Evolutionary conservation across 2,888 invertebrate genomes (phyloP).

Genomic region (Lydus trimaculatus): DNA sequence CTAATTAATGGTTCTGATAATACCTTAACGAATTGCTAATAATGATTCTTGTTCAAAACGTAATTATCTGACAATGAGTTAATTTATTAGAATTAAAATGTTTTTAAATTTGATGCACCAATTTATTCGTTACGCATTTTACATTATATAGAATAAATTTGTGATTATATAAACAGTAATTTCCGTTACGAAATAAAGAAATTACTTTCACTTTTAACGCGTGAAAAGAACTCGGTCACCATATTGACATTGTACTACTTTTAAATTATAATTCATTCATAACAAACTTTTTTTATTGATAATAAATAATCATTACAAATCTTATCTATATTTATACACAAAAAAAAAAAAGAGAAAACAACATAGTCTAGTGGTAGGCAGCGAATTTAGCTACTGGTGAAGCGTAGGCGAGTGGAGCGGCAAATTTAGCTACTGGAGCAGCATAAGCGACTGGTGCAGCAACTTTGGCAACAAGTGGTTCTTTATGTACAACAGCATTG

Average conservation of each 20-base stretch:
- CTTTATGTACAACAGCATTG: constrained; percentile 66
- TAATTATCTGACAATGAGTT: too few relatives aligned
- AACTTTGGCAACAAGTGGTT: constrained; percentile 52
- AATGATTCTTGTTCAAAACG: not conserved
- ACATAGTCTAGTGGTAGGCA: constrained; percentile 27
- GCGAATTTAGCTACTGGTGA: constrained; percentile 29
- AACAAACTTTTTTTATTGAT: constrained; percentile 24
- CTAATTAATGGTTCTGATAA: not conserved
- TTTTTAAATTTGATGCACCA: not conserved
- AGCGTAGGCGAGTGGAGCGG: constrained; percentile 25
- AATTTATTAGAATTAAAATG: too few relatives aligned
- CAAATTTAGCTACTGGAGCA: constrained; percentile 28
- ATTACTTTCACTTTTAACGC: constrained; percentile 25
- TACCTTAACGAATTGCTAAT: not conserved
- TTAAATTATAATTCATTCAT: constrained; percentile 21
- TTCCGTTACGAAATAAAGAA: constrained; percentile 18
- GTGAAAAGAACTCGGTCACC: constrained; percentile 18
- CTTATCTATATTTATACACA: too few relatives aligned
- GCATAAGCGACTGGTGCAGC: constrained; percentile 31
- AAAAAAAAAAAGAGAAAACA: constrained; percentile 10
- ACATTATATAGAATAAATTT: not conserved
- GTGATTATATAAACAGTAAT: not conserved
- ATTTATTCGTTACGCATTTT: not conserved
- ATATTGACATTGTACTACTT: constrained; percentile 25
- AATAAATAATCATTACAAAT: constrained; percentile 17